phyloP scores from a whole-genome alignment of 2,888 invertebrate species.

The Antheraea yamamai region DNA sequence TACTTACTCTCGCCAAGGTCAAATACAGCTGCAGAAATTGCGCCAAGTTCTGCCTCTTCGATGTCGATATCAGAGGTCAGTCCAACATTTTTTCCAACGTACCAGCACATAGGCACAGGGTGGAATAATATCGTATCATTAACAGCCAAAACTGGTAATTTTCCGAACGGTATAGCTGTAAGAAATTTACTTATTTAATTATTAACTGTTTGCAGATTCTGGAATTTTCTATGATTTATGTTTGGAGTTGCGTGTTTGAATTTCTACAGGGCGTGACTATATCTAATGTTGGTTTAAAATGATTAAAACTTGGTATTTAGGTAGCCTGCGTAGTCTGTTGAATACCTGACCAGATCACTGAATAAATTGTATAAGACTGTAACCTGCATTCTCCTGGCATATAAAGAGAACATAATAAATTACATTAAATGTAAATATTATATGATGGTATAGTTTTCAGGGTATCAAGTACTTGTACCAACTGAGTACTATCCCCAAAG shows the following conservation, averaged over 20 bases:
- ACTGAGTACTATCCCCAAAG: too few relatives aligned
- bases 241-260: background rate
- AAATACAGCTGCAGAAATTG: constrained; percentile 50
- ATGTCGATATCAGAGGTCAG: constrained; percentile 56
- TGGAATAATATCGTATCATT: constrained; percentile 66
- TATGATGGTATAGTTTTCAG: too few relatives aligned
- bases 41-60: constrained; percentile 60
- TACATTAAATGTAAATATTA: too few relatives aligned
- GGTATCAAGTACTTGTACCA: too few relatives aligned
- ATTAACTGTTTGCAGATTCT: background rate
- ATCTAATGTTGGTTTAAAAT: background rate
- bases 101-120: constrained; percentile 67
- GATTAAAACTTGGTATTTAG: background rate
- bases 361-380: background rate
- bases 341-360: background rate
- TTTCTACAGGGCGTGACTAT: background rate
- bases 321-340: background rate
- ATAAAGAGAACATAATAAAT: too few relatives aligned
- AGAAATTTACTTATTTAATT: background rate
- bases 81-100: constrained; percentile 60
- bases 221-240: background rate
- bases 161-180: constrained; percentile 69
- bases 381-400: too few relatives aligned
- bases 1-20: constrained; percentile 54
- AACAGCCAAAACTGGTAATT: constrained; percentile 68